Conservation (phyloP, 2,797 vertebrate species). For the Phalloptychus januarius region DNA sequence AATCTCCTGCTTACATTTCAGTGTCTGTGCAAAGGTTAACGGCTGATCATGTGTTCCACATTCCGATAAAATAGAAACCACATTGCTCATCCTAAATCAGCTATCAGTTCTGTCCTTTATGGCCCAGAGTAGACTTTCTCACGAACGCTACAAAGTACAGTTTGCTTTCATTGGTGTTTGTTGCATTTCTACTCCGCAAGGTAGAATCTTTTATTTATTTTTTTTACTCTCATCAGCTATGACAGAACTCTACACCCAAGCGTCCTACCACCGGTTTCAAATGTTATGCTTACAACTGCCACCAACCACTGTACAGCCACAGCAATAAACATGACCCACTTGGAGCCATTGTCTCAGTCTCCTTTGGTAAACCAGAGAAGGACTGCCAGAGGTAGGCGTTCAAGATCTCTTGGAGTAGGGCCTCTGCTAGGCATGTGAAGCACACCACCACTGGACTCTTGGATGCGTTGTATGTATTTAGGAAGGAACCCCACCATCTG, state of each 20-base stretch:
- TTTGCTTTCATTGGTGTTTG: not conserved
- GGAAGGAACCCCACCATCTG: not conserved
- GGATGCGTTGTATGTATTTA: not conserved
- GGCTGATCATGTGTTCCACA: slow-evolving; percentile 2
- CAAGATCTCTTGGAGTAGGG: not conserved
- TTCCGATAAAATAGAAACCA: slow-evolving; percentile 11
- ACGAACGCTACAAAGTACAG: not conserved
- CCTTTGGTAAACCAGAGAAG: slow-evolving; percentile 1
- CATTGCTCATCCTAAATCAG: slow-evolving; percentile 8
- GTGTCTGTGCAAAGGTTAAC: not conserved
- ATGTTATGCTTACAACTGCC: not conserved
- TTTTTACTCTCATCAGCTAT: not conserved
- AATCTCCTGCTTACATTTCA: slow-evolving; percentile 4
- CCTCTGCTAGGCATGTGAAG: slow-evolving; percentile 1
- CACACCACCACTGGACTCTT: not conserved
- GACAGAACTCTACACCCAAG: not conserved
- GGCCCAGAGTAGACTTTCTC: not conserved
- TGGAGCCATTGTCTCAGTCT: slow-evolving; percentile 4
- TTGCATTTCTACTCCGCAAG: not conserved
- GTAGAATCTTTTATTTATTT: not conserved
- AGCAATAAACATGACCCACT: not conserved
- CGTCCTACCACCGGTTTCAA: not conserved
- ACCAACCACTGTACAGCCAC: not conserved
- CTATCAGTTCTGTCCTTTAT: not conserved
- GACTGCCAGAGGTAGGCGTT: not conserved